These are phyloP conservation scores for Ptyas mucosa DNA, from an alignment of 2,113 vertebrate species.

Conservation along the genomic window DNA sequence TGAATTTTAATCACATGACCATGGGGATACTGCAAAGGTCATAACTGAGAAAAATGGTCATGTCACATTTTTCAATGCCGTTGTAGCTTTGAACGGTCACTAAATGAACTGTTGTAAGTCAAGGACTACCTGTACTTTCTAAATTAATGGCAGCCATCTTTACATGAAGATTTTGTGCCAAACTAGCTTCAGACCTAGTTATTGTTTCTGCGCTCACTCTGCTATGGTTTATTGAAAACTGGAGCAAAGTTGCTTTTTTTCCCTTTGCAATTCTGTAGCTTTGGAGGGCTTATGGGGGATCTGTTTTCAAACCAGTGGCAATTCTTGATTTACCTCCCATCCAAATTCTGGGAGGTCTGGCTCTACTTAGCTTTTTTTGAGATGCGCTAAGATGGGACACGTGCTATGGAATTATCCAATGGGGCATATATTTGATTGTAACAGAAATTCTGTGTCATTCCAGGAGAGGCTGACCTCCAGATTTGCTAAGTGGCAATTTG, in stretches of 20 bases:
- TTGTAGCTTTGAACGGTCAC: too few relatives aligned
- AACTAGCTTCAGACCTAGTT: neutral
- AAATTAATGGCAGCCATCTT: neutral
- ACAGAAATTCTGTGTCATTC: neutral
- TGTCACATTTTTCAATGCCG: too few relatives aligned
- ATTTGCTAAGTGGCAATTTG: neutral
- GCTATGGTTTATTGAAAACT: neutral
- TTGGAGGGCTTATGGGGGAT: too few relatives aligned
- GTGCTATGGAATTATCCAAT: neutral
- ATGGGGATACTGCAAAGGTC: too few relatives aligned
- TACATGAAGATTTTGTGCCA: neutral
- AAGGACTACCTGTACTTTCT: neutral
- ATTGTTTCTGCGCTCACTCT: neutral
- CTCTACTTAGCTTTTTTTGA: neutral
- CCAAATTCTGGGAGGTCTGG: neutral
- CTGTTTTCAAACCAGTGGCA: too few relatives aligned
- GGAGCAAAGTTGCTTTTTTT: too few relatives aligned
- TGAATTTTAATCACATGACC: too few relatives aligned
- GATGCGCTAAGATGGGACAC: neutral
- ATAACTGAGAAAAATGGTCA: too few relatives aligned
- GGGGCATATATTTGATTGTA: neutral
- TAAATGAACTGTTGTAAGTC: too few relatives aligned
- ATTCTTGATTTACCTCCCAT: too few relatives aligned
- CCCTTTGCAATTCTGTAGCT: too few relatives aligned
- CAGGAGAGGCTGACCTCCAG: neutral